phyloP scores from a whole-genome alignment of 2,888 invertebrate species.

The Lithophane semibrunnea region DNA sequence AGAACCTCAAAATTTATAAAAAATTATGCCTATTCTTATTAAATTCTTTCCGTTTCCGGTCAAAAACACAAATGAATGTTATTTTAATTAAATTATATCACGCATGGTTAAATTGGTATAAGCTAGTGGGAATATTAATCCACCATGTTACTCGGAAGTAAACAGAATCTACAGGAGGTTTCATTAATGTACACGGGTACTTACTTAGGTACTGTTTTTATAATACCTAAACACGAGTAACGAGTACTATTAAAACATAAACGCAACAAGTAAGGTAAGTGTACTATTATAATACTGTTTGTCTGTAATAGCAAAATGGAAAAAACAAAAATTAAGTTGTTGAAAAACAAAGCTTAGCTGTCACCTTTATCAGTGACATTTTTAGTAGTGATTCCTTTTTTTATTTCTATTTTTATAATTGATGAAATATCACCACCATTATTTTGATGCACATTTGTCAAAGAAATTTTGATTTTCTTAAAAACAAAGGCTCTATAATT shows the following conservation, averaged over 20 bases:
- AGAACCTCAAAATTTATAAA: background rate
- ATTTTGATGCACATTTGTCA: no score
- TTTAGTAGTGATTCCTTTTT: background rate
- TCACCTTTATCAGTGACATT: no score
- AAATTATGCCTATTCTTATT: conserved; percentile 37
- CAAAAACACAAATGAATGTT: conserved; percentile 57
- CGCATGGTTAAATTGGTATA: conserved; percentile 39
- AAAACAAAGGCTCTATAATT: background rate
- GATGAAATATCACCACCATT: background rate
- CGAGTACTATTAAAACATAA: background rate
- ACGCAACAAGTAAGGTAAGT: background rate
- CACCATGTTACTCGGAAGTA: background rate
- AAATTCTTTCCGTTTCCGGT: conserved; percentile 55
- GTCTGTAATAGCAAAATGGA: background rate
- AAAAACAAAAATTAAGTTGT: background rate
- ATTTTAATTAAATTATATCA: conserved; percentile 61
- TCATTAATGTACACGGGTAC: background rate
- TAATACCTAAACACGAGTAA: background rate
- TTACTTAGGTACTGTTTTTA: conserved; percentile 8
- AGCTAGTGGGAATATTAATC: background rate
- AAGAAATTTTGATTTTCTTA: background rate
- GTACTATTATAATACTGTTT: background rate
- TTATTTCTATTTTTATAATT: background rate
- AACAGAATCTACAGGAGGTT: conserved; percentile 11
- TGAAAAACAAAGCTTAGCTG: no score